These are phyloP conservation scores for Lasioglossum calceatum DNA, from an alignment of 2,888 invertebrate genomes.

Conservation along the genomic window DNA sequence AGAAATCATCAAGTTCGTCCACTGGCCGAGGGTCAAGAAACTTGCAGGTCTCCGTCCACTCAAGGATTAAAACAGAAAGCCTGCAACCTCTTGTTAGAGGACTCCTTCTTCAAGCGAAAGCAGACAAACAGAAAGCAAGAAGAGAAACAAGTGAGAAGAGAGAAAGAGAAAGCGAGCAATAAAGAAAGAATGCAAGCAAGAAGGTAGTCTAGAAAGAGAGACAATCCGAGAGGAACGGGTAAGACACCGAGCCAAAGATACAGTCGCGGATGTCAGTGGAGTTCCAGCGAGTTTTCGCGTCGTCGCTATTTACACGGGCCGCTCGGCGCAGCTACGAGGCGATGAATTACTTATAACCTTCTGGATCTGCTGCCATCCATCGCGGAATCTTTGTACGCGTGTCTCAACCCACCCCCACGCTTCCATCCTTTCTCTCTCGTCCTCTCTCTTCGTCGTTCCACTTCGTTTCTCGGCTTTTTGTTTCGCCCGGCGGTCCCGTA, in stretches of 20 bases:
- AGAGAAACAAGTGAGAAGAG: neutral
- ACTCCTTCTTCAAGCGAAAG: neutral
- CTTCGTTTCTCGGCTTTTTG: slow-evolving; percentile 21
- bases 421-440: neutral
- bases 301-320: slow-evolving; percentile 66
- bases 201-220: neutral
- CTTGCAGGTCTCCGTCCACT: neutral
- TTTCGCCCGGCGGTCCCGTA: slow-evolving; percentile 31
- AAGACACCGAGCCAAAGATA: slow-evolving; percentile 42
- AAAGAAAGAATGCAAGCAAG: neutral
- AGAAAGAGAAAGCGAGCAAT: neutral
- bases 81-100: neutral
- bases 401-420: slow-evolving; percentile 21
- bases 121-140: neutral
- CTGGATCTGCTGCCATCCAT: slow-evolving; percentile 44
- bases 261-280: slow-evolving; percentile 41
- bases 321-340: slow-evolving; percentile 54
- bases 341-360: slow-evolving; percentile 74
- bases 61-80: neutral
- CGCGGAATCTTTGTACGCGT: slow-evolving; percentile 39
- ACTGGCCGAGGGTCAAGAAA: neutral
- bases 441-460: neutral
- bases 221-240: neutral
- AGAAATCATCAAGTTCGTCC: neutral
- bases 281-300: slow-evolving; percentile 51